These are phyloP conservation scores for Amyelois transitella DNA, from an alignment of 1,140 invertebrate genomes.

Conservation along the genomic window DNA sequence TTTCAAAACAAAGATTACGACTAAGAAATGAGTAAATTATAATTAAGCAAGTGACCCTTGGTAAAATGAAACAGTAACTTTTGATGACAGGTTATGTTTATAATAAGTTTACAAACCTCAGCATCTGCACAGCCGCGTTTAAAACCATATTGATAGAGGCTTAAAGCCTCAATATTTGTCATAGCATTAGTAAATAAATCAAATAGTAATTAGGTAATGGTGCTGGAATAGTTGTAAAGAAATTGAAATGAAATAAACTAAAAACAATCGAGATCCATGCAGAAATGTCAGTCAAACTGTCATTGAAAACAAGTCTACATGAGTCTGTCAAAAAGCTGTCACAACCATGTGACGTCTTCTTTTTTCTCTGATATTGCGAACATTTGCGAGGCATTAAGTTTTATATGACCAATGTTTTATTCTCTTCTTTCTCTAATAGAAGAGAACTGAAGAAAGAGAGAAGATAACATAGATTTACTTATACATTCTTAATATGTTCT, in stretches of 20 bases:
- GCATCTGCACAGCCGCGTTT: conserved; percentile 81
- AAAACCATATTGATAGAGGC: conserved; percentile 78
- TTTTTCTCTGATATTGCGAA: too few species aligned
- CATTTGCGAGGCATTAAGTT: too few species aligned
- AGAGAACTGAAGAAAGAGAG: too few species aligned
- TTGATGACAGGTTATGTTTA: conserved; percentile 9
- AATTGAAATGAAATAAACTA: conserved; percentile 41
- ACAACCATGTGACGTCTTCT: too few species aligned
- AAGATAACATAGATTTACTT: too few species aligned
- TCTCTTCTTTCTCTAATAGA: too few species aligned
- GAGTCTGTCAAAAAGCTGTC: too few species aligned
- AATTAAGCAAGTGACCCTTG: not conserved
- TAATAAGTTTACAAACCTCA: conserved; percentile 75
- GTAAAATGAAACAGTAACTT: not conserved
- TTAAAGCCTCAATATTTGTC: conserved; percentile 62
- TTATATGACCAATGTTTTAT: too few species aligned
- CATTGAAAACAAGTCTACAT: too few species aligned
- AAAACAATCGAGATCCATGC: conserved; percentile 58
- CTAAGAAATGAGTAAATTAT: not conserved
- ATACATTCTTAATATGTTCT: too few species aligned
- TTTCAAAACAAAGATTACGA: too few species aligned
- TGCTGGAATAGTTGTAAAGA: conserved; percentile 22
- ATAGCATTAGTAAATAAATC: conserved; percentile 57
- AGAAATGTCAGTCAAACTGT: conserved; percentile 1
- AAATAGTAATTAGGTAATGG: conserved; percentile 31